A percentile compares a stretch with the other conserved stretches of the same genome.
phyloP scores from a whole-genome alignment of 2,113 vertebrate genomes.

The Ellobius talpinus region DNA sequence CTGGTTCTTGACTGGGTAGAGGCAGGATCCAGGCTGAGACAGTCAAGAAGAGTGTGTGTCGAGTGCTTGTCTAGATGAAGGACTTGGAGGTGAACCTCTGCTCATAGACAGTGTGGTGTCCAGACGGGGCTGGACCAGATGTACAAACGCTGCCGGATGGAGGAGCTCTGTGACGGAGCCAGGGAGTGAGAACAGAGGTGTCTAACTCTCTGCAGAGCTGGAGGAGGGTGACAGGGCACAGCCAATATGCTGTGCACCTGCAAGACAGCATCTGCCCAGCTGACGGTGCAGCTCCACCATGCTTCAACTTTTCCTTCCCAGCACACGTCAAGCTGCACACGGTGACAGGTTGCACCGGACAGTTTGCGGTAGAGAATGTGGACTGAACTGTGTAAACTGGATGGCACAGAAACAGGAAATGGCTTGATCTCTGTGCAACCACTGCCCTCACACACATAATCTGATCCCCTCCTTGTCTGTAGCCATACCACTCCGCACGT shows the following conservation, averaged over 20 bases:
- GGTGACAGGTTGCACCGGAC: neutral
- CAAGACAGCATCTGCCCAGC: neutral
- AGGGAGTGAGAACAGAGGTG: neutral
- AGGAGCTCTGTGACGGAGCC: accelerated
- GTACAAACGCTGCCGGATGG: neutral
- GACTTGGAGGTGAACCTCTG: neutral
- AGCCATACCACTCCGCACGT: neutral
- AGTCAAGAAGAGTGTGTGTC: accelerated
- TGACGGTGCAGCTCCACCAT: neutral
- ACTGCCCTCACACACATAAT: neutral
- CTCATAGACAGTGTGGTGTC: neutral
- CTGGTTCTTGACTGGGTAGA: neutral
- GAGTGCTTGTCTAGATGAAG: neutral
- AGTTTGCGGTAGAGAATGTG: neutral
- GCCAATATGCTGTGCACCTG: neutral
- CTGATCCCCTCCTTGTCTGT: neutral
- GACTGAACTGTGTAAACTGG: neutral
- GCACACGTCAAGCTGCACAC: neutral
- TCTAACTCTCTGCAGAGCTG: neutral
- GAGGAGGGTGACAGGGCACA: neutral
- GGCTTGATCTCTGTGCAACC: neutral
- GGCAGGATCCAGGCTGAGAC: neutral
- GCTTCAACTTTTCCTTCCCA: neutral
- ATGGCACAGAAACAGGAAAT: neutral
- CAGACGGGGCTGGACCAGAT: neutral